These are phyloP conservation scores for Papilio elwesi DNA, from an alignment of 2,888 invertebrate genomes.

Conservation along the genomic window DNA sequence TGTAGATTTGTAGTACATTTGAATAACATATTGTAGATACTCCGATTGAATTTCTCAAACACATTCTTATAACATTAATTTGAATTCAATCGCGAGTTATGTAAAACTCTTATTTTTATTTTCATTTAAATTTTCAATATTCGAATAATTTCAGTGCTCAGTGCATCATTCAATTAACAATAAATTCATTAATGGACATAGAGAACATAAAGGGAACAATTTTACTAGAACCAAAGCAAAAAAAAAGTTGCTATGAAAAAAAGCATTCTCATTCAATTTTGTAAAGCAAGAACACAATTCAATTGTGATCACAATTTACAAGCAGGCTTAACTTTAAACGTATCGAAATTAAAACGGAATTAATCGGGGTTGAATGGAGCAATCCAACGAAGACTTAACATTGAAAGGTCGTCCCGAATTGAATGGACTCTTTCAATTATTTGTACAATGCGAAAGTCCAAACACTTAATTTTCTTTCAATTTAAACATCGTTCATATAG, in stretches of 20 bases:
- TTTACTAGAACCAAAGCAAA: not conserved
- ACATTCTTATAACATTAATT: too few species aligned
- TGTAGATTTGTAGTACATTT: too few species aligned
- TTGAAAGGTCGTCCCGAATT: slow-evolving; percentile 34
- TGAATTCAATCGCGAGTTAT: too few species aligned
- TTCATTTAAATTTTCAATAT: too few species aligned
- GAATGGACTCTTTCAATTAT: slow-evolving; percentile 38
- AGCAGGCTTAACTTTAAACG: slow-evolving; percentile 34
- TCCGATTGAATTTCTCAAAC: too few species aligned
- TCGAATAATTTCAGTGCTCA: too few species aligned
- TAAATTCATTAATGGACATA: too few species aligned
- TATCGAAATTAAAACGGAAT: slow-evolving; percentile 39
- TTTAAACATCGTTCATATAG: slow-evolving; percentile 56
- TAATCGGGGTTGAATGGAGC: slow-evolving; percentile 36
- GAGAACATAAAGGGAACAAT: not conserved
- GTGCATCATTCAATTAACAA: too few species aligned
- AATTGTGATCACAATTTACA: slow-evolving; percentile 25
- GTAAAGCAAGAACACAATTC: not conserved
- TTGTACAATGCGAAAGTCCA: slow-evolving; percentile 32
- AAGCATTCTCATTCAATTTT: slow-evolving; percentile 8
- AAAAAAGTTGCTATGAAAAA: not conserved
- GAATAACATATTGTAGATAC: too few species aligned
- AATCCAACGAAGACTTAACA: slow-evolving; percentile 38
- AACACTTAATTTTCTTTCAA: slow-evolving; percentile 38
- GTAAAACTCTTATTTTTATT: too few species aligned